Evolutionary conservation across 2,888 invertebrate genomes (phyloP).

Genomic region (Melanchra persicariae): DNA sequence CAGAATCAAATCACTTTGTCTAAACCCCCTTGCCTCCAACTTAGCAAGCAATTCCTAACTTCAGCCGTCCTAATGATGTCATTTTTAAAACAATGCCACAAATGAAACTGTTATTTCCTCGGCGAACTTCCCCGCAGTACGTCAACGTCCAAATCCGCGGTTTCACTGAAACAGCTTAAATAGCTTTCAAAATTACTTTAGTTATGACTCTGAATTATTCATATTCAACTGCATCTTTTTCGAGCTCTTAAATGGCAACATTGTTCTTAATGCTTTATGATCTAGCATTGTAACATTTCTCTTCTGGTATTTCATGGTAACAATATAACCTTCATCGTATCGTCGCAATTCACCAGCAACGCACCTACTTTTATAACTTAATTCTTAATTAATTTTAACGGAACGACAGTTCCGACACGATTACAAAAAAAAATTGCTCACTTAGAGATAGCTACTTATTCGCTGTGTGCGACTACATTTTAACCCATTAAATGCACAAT

Average conservation of each 20-base stretch:
- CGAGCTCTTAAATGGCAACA: background rate
- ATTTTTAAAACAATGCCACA: conserved; percentile 12
- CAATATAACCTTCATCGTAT: background rate
- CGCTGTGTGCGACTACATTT: background rate
- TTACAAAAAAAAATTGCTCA: background rate
- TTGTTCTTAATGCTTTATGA: background rate
- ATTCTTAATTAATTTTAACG: no score
- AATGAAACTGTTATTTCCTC: conserved; percentile 16
- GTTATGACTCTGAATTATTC: conserved; percentile 35
- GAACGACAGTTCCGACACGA: background rate
- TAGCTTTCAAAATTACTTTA: conserved; percentile 28
- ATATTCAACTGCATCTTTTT: conserved; percentile 19
- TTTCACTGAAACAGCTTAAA: conserved; percentile 28
- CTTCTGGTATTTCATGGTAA: background rate
- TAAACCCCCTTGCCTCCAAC: background rate
- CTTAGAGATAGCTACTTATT: background rate
- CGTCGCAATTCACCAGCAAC: background rate
- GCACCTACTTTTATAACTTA: no score
- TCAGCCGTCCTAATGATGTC: background rate
- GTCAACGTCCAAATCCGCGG: conserved; percentile 21
- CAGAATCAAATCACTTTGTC: no score
- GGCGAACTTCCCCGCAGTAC: conserved; percentile 26
- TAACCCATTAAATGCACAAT: no score
- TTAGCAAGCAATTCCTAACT: background rate
- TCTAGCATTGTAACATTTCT: background rate